Conservation (phyloP, 53 echinoderm and acorn worm species). For the Astropecten irregularis region DNA sequence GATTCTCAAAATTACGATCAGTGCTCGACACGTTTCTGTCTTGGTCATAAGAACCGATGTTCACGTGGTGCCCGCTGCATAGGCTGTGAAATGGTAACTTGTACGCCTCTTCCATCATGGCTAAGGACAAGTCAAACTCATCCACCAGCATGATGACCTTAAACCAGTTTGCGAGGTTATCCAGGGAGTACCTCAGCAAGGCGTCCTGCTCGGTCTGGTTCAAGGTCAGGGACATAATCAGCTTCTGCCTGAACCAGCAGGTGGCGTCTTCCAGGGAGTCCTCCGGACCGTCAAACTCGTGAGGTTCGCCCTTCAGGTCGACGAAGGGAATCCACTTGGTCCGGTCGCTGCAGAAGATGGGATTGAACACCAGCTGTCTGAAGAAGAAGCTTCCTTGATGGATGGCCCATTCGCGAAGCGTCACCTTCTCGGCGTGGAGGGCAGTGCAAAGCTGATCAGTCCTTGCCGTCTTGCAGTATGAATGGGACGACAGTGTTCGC, state of each 20-base stretch:
- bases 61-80: conserved; percentile 65
- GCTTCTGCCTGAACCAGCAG: conserved; percentile 81
- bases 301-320: conserved; percentile 18
- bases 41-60: conserved; percentile 15
- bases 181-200: conserved; percentile 61
- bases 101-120: conserved; percentile 75
- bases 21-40: not conserved
- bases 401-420: conserved; percentile 79
- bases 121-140: conserved; percentile 79
- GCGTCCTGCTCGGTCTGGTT: conserved; percentile 46
- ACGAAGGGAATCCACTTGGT: conserved; percentile 17
- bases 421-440: conserved; percentile 63
- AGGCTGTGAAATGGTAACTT: conserved; percentile 68
- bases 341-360: conserved; percentile 57
- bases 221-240: conserved; percentile 56
- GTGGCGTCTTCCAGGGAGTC: conserved; percentile 35
- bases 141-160: conserved; percentile 80
- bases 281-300: not conserved
- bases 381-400: conserved; percentile 93
- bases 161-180: conserved; percentile 86
- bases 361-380: conserved; percentile 75
- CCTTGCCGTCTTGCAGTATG: conserved; percentile 74
- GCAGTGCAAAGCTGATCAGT: conserved; percentile 77
- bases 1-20: not conserved
- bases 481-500: conserved; percentile 75